A percentile compares a stretch with the other conserved stretches of the same genome.
phyloP scores from a whole-genome alignment of 2,888 invertebrate species.

The Leucoma salicis region DNA sequence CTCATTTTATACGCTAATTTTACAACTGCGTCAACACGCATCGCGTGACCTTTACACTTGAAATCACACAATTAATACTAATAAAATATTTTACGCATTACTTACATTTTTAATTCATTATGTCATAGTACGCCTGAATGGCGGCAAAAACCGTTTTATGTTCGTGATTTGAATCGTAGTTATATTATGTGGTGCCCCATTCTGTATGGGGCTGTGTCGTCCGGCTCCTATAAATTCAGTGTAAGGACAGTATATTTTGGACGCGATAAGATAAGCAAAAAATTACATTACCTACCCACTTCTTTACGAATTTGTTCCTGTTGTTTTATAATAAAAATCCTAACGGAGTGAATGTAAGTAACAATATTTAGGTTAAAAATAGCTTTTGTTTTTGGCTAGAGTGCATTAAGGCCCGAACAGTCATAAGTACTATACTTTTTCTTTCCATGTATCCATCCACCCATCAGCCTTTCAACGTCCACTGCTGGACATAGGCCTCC shows the following conservation, averaged over 20 bases:
- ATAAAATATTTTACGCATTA: constrained; percentile 57
- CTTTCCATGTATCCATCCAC: too few relatives aligned
- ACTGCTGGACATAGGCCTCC: too few relatives aligned
- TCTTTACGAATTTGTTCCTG: too few relatives aligned
- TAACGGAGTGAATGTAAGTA: too few relatives aligned
- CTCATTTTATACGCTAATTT: constrained; percentile 6
- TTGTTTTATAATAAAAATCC: too few relatives aligned
- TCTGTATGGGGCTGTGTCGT: constrained; percentile 13
- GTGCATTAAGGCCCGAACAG: too few relatives aligned
- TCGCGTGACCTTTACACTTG: constrained; percentile 42
- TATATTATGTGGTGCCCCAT: constrained; percentile 2
- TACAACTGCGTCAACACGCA: constrained; percentile 16
- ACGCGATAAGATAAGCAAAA: constrained; percentile 40
- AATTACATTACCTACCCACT: constrained; percentile 30
- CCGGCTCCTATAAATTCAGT: constrained; percentile 30
- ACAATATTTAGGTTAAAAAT: too few relatives aligned
- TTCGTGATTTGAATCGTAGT: constrained; percentile 58
- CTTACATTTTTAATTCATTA: constrained; percentile 65
- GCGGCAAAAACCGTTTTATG: constrained; percentile 61
- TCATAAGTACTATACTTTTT: too few relatives aligned
- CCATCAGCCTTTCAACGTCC: too few relatives aligned
- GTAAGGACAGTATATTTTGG: constrained; percentile 40
- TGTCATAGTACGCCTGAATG: constrained; percentile 62
- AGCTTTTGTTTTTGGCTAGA: too few relatives aligned
- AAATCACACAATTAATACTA: constrained; percentile 61